phyloP scores from a whole-genome alignment of 1,140 invertebrate genomes.

The Apolygus lucorum region DNA sequence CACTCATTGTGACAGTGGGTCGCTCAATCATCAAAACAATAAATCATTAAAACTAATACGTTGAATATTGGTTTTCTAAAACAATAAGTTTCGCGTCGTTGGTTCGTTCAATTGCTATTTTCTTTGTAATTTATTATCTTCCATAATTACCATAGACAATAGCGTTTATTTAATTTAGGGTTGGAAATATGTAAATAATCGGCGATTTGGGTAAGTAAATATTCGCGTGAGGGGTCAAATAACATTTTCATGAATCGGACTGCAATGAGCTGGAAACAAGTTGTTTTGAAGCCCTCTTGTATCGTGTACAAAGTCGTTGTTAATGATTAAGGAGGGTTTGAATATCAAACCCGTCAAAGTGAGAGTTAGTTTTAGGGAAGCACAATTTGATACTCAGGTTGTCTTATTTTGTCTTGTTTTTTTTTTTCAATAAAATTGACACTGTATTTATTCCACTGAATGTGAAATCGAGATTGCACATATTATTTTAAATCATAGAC shows the following conservation, averaged over 20 bases:
- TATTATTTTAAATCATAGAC: too few species aligned
- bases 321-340: neutral
- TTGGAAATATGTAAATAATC: conserved; percentile 2
- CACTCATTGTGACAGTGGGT: conserved; percentile 30
- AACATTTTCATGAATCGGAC: neutral
- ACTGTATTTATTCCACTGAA: neutral
- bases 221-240: neutral
- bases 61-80: neutral
- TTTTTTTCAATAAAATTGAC: neutral
- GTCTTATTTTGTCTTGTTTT: neutral
- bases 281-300: neutral
- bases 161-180: neutral
- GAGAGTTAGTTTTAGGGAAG: conserved; percentile 11
- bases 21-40: conserved; percentile 13
- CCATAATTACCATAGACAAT: neutral
- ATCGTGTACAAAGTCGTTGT: conserved; percentile 10
- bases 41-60: neutral
- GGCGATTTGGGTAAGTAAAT: neutral
- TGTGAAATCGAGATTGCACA: too few species aligned
- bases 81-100: neutral
- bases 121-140: neutral
- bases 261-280: neutral
- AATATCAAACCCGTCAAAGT: neutral
- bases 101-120: neutral
- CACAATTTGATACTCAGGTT: conserved; percentile 16